phyloP scores from a whole-genome alignment of 1,140 invertebrate genomes.

The Platorchestia sp. region DNA sequence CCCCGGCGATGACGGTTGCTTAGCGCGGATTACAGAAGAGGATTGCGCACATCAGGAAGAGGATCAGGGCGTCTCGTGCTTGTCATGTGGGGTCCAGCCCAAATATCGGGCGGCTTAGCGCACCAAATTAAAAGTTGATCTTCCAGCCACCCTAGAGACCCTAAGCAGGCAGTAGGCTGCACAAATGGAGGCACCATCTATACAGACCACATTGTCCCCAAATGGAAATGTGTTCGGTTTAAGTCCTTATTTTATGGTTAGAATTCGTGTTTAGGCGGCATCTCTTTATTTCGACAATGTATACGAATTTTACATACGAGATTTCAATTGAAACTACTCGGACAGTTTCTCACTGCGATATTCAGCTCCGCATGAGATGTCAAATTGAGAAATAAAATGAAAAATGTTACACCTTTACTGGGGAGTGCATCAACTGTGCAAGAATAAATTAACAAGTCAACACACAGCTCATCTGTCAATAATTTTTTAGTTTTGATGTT shows the following conservation, averaged over 20 bases:
- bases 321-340: background rate
- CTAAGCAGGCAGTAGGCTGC: background rate
- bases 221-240: background rate
- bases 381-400: background rate
- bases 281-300: background rate
- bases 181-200: background rate
- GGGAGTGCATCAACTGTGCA: no score
- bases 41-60: constrained; percentile 22
- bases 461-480: no score
- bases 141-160: background rate
- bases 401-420: no score
- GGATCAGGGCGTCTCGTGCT: background rate
- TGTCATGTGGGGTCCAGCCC: background rate
- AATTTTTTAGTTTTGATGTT: no score
- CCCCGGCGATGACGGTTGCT: constrained; percentile 11
- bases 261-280: background rate
- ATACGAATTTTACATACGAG: background rate
- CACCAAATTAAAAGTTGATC: constrained; percentile 43
- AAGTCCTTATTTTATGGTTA: background rate
- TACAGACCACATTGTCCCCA: background rate
- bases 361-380: background rate
- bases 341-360: background rate
- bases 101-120: constrained; percentile 11
- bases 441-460: no score
- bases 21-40: constrained; percentile 13